Percentiles rank a stretch among this genome's conserved stretches.
Conservation (phyloP, 2,797 vertebrate species). For the Corythornis leucogaster region DNA sequence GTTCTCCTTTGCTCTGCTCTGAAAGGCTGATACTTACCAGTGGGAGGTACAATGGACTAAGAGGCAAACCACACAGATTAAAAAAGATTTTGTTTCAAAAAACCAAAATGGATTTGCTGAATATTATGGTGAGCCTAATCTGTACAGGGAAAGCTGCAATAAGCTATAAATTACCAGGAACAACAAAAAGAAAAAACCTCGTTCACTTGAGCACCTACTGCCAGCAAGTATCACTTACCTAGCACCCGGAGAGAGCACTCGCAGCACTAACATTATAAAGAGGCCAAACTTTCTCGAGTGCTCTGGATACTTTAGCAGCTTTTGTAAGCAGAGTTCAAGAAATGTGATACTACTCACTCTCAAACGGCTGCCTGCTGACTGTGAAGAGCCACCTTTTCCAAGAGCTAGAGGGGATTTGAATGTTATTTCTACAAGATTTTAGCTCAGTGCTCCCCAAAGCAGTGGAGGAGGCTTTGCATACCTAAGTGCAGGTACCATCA, state of each 20-base stretch:
- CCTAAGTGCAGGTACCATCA: neutral
- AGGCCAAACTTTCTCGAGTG: constrained; percentile 15
- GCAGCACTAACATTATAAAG: neutral
- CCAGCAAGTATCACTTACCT: neutral
- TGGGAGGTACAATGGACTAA: neutral
- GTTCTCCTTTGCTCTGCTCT: neutral
- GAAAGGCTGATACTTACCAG: neutral
- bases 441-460: constrained; percentile 13
- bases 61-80: neutral
- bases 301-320: constrained; percentile 49
- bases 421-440: constrained; percentile 28
- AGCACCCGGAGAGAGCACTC: neutral
- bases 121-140: neutral
- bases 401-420: constrained; percentile 11
- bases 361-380: constrained; percentile 20
- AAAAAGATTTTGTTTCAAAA: neutral
- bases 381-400: constrained; percentile 57
- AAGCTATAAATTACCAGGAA: neutral
- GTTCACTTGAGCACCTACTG: neutral
- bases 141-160: neutral
- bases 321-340: constrained; percentile 14
- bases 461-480: neutral
- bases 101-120: neutral
- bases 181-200: neutral
- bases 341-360: constrained; percentile 22